Base-by-base conservation (phyloP, 2,113 vertebrate genomes). In the Procapra przewalskii region DNA sequence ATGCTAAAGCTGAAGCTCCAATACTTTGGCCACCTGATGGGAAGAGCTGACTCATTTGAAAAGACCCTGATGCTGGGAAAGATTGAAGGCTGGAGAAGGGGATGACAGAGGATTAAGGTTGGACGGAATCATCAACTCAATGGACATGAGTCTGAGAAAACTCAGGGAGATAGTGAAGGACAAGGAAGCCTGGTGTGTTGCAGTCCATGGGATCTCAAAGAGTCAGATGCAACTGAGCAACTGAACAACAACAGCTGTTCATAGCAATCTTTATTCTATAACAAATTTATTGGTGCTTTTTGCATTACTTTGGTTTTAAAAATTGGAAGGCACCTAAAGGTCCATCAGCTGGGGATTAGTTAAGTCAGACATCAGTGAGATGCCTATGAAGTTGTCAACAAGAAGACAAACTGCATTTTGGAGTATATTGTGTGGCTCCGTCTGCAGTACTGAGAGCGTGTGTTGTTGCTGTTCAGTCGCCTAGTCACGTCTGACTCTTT, bases 381-480 rank as follows among this genome's bases (percentile, higher is more conserved):
- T n/a, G 2, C 13, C 23, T 33, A 0, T 6, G 50, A 67, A 10
- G 14, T 15, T 21, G 5, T 54, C 36, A 88, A 27, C 3, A 59
- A 9, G 80, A 87, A 93, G 36, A 57, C 25, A 52, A n/a, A 4
- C 31, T 43, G 21, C 33, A 33, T 23, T 33, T 57, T 25, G 9
- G 40, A 27, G 5, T 5, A 2, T 4, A 5, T 0, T 54, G 59
- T 2, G 17, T 45, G 80, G 36, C 7, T 17, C 31, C 21, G 3
- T 4, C 33, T 27, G 16, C 1, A 7, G 1, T 7, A 6, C n/a
- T 80, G 15, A 0, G 48, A 11, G 15, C 50, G 45, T 21, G 59
- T 33, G 15, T 11, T 21, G n/a, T 3, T n/a, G 17, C 0, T 23
- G 17, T 71, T 71, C 10, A 23, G 19, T 23, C 1, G 3, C 19